phyloP scores from a whole-genome alignment of 2,797 vertebrate species.

The Sebastes jordani region DNA sequence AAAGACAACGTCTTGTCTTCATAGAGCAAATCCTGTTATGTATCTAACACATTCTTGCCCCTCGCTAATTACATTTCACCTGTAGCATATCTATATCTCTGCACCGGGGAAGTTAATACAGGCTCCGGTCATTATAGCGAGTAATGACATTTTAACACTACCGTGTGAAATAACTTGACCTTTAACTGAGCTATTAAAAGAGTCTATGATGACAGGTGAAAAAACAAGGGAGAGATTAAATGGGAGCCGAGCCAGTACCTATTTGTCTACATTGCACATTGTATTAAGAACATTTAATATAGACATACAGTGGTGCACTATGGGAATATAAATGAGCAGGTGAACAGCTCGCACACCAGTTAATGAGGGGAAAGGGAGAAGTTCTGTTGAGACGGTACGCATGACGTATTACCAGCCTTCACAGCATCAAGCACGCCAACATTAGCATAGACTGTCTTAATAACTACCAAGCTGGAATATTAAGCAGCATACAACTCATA shows the following conservation, averaged over 20 bases:
- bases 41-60: constrained; percentile 1
- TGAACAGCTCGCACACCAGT: constrained; percentile 45
- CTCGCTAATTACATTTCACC: constrained; percentile 69
- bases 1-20: not conserved
- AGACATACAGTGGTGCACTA: constrained; percentile 29
- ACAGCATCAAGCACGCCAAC: constrained; percentile 54
- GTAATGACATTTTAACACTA: constrained; percentile 84
- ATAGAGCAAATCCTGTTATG: not conserved
- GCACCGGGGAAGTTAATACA: constrained; percentile 71
- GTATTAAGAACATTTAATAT: constrained; percentile 50
- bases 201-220: constrained; percentile 72
- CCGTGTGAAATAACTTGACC: constrained; percentile 80
- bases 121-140: constrained; percentile 77
- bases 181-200: constrained; percentile 84
- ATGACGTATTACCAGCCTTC: constrained; percentile 48
- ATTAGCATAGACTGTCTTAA: constrained; percentile 60
- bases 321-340: constrained; percentile 54
- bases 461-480: constrained; percentile 56
- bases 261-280: constrained; percentile 61
- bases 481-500: constrained; percentile 33
- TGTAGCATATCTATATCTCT: constrained; percentile 59
- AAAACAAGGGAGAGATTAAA: constrained; percentile 66
- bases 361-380: constrained; percentile 59
- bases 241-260: constrained; percentile 35
- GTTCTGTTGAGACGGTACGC: constrained; percentile 34